Evolutionary conservation across 2,888 invertebrate genomes (phyloP), one percentile per base, ranked within the genome.

Genomic region (Hydroisotoma schaefferi): DNA sequence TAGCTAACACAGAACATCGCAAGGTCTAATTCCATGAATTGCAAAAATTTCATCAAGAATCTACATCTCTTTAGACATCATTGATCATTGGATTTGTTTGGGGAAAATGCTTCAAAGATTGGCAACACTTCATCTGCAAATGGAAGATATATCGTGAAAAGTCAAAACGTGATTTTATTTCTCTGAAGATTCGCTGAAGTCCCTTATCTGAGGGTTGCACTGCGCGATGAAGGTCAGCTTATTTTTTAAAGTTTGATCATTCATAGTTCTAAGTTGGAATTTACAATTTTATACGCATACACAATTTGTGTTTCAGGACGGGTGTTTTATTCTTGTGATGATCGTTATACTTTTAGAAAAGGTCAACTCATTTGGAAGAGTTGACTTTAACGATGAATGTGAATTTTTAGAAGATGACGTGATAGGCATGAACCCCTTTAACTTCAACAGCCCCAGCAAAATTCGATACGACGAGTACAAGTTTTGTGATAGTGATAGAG

Each of bases 321-420:
- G 6, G 33, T 33, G n/a, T n/a, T n/a, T n/a, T n/a, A n/a, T 33
- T 33, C 33, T 33, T 33, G 40, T 40, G 5, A 18, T 40, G 4
- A 4, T 15, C 40, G 20, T 40, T 4, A 5, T 15, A 15, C 5
- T 40, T 4, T 15, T 40, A 20, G n/a, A 15, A 4, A 5, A 40
- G 3, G 20, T 20, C n/a, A 15, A 40, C 20, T 5, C 40, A 5
- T 63, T 61, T 51, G 67, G 67, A n/a, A 27, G 44, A 12, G 60
- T 61, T 15, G 67, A 67, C 52, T 67, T 57, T 38, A 55, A 67
- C 38, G 67, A 67, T 29, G 64, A 64, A 25, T 67, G 67, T 25
- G 67, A 67, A 20, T 67, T 64, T 40, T 51, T 61, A 8, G 52
- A 29, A 20, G 20, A 37, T 4, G 10, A 27, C 5, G 27, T 59